Evolutionary conservation across 2,797 vertebrate genomes (phyloP).

Genomic region (Dryobates pubescens): DNA sequence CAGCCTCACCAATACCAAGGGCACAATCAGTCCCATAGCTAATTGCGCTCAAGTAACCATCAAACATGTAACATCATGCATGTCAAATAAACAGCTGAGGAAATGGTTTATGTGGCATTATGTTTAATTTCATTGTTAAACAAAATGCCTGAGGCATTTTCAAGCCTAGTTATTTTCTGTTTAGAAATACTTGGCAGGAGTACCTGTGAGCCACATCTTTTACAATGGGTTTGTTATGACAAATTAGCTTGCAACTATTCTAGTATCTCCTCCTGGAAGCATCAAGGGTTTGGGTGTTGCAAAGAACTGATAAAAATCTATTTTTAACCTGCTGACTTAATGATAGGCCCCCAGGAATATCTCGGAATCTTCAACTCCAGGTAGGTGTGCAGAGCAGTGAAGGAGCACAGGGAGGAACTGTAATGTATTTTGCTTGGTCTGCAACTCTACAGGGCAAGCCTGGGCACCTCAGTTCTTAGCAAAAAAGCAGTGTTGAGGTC

Average conservation of each 20-base stretch:
- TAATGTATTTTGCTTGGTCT: not conserved
- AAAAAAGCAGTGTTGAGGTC: not conserved
- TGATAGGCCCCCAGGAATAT: not conserved
- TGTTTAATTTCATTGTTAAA: not conserved
- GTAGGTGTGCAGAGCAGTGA: not conserved
- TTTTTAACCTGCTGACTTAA: not conserved
- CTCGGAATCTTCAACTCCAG: not conserved
- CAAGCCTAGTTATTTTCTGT: constrained; percentile 19
- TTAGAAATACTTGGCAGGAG: not conserved
- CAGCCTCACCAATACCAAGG: too few species aligned
- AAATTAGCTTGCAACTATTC: constrained; percentile 42
- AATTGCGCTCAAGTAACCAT: not conserved
- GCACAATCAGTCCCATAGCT: not conserved
- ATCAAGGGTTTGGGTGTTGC: not conserved
- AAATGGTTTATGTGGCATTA: not conserved
- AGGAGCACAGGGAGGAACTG: not conserved
- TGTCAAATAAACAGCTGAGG: not conserved
- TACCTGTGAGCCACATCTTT: constrained; percentile 24
- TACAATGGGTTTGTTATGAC: not conserved
- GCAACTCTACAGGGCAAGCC: not conserved
- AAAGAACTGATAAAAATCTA: not conserved
- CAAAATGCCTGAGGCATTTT: constrained; percentile 14
- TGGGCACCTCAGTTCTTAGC: not conserved
- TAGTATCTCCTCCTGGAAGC: not conserved
- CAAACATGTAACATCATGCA: not conserved